Evolutionary conservation across 2,113 vertebrate species (phyloP), one percentile per base, ranked within the genome.

Genomic region (Datnioides undecimradiatus): DNA sequence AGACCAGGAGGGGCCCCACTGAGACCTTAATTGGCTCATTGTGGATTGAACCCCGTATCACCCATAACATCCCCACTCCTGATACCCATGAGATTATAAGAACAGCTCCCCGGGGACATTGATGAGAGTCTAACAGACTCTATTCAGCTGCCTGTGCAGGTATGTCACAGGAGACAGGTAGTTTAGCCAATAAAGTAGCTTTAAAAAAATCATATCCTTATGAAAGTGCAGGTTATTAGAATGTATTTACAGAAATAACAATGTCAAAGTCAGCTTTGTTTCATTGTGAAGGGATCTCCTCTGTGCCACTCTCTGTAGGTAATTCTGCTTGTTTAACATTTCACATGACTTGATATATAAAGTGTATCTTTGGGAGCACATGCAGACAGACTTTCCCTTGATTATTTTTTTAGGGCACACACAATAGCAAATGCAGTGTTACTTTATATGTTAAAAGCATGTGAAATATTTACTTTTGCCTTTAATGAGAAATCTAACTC

Each of bases 21-120:
- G 91, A 82, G 91, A 63, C 76, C 72, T 73, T 95, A 95, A 95
- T 94, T 91, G 93, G 92, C 92, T 95, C 88, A 94, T 86, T 90
- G 87, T 58, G 87, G 93, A 93, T 95, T 93, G 93, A 74, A 90
- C 76, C 55, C 79, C 43, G 48, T 82, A 85, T 86, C 78, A 75
- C 31, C 59, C 68, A 48, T 69, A 77, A 73, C 52, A 76, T 57
- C 74, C 82, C 81, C 75, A 62, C 72, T 58, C 49, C 49, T 59
- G 76, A 90, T 58, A 86, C 83, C 79, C 84, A 75, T 46, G 79
- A 77, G 89, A 90, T 84, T 84, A 90, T 71, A 79, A 51, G 52
- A 87, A 86, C 74, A 82, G 29, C 57, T 87, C 90, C 64, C 88
- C 78, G 57, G 84, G 69, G 92, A 93, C 58, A 29, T 2, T 72